Base-by-base conservation (phyloP, 2,113 vertebrate species). In the Eurypyga helias region DNA sequence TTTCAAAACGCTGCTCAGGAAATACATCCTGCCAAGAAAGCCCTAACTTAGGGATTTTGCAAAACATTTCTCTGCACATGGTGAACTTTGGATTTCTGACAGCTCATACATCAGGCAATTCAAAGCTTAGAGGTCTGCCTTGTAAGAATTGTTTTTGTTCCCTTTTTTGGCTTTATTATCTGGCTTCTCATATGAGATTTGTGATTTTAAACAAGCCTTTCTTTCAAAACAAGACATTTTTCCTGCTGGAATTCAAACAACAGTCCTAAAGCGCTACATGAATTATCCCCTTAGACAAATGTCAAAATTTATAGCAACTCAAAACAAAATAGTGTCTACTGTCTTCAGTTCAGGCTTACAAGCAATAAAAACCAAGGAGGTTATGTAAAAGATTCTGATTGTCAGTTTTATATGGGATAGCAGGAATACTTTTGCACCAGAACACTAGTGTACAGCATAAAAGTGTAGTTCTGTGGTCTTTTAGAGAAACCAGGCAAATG, bases 201-300 rank as follows among this genome's bases (percentile, higher is more conserved):
- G 86, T 77, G 92, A 97, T 95, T 95, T 96, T 95, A 95, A 97
- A 92, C 57, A 92, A 96, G 77, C 3, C 52, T 84, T 95, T 95
- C 89, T 96, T 97, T 95, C 92, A 92, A 96, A 96, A 96, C 80
- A 96, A 91, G 92, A 87, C 45, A 89, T 95, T 94, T 95, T 95
- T 97, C 72, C 61, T 95, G 45, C 52, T 95, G 91, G 96, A 97
- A 96, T 96, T 95, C 71, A 97, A 96, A 96, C 91, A 95, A 91
- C 72, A 76, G 83, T 87, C 38, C 28, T 87, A 49, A 48, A 84
- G 65, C 0, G 0, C 61, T 89, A 81, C 70, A 66, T 76, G 69
- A 96, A 93, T 84, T 96, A 83, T 91, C 38, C 23, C 36, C 28
- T 86, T 77, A 95, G 82, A 90, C 58, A 90, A 97, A 95, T 54